phyloP scores from a whole-genome alignment of 2,113 vertebrate species.

The Microcebus ravelobensis region DNA sequence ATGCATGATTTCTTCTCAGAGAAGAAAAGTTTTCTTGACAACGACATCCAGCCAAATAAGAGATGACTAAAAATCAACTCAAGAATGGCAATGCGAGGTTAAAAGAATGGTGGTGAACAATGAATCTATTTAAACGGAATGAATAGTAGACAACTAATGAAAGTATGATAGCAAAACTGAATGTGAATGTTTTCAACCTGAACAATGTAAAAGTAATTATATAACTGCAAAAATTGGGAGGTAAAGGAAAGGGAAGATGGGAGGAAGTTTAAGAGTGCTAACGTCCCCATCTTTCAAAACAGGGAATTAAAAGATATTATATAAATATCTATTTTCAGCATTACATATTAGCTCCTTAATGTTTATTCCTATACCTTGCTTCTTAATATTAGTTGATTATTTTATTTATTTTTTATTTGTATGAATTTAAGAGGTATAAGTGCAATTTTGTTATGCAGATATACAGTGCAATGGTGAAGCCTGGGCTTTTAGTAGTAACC shows the following conservation, averaged over 20 bases:
- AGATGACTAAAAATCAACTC: not conserved
- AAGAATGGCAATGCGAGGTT: not conserved
- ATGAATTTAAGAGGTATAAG: no score
- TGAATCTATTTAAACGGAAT: constrained; percentile 9
- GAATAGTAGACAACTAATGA: not conserved
- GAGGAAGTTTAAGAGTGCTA: not conserved
- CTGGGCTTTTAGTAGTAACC: no score
- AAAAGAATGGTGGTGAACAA: not conserved
- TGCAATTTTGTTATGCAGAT: no score
- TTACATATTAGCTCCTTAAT: not conserved
- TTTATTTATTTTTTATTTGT: not conserved
- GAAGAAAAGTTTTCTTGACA: constrained; percentile 26
- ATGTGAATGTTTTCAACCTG: not conserved
- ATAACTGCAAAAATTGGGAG: not conserved
- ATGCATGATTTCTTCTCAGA: not conserved
- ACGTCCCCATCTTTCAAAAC: not conserved
- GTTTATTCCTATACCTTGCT: not conserved
- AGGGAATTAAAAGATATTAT: not conserved
- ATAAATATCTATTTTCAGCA: not conserved
- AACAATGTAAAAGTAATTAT: not conserved
- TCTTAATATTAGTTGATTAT: not conserved
- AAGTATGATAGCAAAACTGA: not conserved
- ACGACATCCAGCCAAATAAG: not conserved
- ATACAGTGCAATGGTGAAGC: no score
- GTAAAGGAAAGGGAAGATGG: not conserved